Base-by-base conservation (phyloP, 2,888 invertebrate species). In the Smittia sp. region DNA sequence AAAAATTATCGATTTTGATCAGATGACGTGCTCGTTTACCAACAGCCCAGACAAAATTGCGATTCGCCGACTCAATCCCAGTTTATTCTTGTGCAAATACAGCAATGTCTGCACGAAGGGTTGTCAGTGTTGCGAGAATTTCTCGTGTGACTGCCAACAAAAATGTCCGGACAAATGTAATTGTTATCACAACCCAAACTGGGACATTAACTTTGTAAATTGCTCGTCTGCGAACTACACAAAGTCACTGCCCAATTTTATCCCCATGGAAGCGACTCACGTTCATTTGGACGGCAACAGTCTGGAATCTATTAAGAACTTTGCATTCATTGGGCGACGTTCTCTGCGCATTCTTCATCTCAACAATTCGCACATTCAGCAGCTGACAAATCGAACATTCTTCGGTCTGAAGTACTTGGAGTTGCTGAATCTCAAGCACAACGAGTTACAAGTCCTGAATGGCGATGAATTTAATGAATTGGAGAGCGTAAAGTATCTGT, bases 81-180 rank as follows among this genome's bases (percentile, higher is more conserved):
- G 41, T 46, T 27, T 65, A 25, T 73, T 73, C 27, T 32, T 73
- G 1, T 73, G 73, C 65, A 73, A 73, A 22, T 73, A 73, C 46
- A 65, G 38, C 38, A 73, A 73, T 46, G 65, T 73, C 1, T 73
- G 73, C 63, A 63, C 62, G 65, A 73, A 73, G 27, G 38, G 27
- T 18, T 73, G 73, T 27, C 73, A 73, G 32, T 73, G 73, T 46
- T 73, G 73, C 27, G 73, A 73, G 15, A 65, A 63, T 18, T 73
- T 73, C 27, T 73, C 73, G 7, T 73, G 73, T 41, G 73, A 73
- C 25, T 73, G 73, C 22, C 73, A 73, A 46, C 73, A 73, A 65
- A 73, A 73, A 20, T 73, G 73, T 25, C 73, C 73, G 2, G 73
- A 73, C 62, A 63, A 25, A 32, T 73, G 73, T 20, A 73, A 65